Conservation (phyloP, 1,140 invertebrate species). For the Drosophila kurseongensis region DNA sequence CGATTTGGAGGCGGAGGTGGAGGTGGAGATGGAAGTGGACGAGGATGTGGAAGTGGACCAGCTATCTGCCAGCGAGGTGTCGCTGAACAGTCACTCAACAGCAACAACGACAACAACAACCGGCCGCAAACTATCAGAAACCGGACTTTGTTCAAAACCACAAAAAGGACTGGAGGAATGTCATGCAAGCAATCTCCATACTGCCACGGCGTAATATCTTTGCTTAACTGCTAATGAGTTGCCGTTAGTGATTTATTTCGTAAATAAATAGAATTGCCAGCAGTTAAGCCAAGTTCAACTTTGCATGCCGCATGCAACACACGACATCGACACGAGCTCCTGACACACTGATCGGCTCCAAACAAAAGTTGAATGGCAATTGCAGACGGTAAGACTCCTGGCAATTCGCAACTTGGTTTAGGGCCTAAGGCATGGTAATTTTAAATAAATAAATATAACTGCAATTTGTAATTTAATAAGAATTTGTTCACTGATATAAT, state of each 20-base stretch:
- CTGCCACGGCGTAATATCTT: constrained; percentile 67
- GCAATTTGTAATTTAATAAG: no score
- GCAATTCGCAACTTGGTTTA: neutral
- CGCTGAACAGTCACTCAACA: constrained; percentile 45
- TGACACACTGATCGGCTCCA: constrained; percentile 38
- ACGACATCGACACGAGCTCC: constrained; percentile 35
- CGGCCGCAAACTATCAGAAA: constrained; percentile 34
- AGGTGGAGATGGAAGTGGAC: neutral
- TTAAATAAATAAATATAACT: neutral
- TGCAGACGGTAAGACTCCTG: neutral
- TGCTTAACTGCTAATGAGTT: constrained; percentile 82
- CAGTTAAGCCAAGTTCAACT: constrained; percentile 59
- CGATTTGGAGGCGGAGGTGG: constrained; percentile 8
- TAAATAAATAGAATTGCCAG: constrained; percentile 82
- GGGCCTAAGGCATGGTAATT: no score
- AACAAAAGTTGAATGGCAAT: constrained; percentile 14
- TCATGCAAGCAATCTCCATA: constrained; percentile 72
- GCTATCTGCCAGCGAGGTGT: constrained; percentile 46
- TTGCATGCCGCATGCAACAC: constrained; percentile 74
- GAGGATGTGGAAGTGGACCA: constrained; percentile 25
- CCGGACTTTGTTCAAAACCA: constrained; percentile 30
- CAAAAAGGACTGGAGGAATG: constrained; percentile 46
- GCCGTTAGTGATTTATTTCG: constrained; percentile 83
- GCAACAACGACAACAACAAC: neutral
- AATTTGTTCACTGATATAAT: no score